phyloP scores from a whole-genome alignment of 2,113 vertebrate species.

The Phylloscopus trochilus region DNA sequence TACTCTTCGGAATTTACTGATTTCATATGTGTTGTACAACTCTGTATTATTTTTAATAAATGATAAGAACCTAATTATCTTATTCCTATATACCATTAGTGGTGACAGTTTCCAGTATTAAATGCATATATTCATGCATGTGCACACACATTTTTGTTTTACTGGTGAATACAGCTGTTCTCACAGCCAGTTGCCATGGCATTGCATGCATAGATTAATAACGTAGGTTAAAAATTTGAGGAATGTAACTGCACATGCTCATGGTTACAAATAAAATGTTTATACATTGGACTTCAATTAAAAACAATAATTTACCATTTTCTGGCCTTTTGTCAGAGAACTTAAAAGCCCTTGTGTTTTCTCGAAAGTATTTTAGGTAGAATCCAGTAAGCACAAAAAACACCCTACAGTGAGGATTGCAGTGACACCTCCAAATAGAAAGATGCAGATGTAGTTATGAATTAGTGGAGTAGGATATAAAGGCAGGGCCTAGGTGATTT shows the following conservation, averaged over 20 bases:
- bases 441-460: not conserved
- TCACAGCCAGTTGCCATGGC: slow-evolving; percentile 13
- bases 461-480: not conserved
- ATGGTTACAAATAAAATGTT: not conserved
- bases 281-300: not conserved
- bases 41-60: not conserved
- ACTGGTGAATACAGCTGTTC: not conserved
- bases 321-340: not conserved
- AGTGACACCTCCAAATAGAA: not conserved
- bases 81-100: not conserved
- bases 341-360: not conserved
- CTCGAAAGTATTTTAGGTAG: not conserved
- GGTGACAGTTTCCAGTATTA: not conserved
- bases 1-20: not conserved
- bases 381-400: not conserved
- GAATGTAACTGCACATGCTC: not conserved
- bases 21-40: not conserved
- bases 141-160: not conserved
- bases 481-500: not conserved
- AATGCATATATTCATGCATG: not conserved
- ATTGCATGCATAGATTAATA: not conserved
- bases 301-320: not conserved
- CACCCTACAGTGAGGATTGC: not conserved
- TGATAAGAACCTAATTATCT: not conserved
- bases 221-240: not conserved